Evolutionary conservation across 2,113 vertebrate species (phyloP).

Genomic region (Heteronetta atricapilla): DNA sequence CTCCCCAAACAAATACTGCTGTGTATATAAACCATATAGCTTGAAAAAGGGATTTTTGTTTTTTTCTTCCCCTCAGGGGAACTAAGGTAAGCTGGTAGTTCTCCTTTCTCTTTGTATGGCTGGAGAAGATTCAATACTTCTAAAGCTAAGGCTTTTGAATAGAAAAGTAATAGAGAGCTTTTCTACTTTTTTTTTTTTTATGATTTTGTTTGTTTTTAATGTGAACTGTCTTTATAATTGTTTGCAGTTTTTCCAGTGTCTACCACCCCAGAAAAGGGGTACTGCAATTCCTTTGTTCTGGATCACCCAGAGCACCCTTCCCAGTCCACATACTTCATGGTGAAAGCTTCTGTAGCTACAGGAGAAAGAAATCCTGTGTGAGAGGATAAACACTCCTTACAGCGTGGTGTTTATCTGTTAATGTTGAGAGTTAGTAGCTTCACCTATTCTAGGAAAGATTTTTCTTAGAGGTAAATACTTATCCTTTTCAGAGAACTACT

Average conservation of each 20-base stretch:
- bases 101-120: fast-evolving
- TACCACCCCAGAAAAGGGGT: not conserved
- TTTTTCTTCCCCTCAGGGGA: not conserved
- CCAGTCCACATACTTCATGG: not conserved
- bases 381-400: not conserved
- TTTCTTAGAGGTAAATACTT: not conserved
- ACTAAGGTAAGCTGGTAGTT: not conserved
- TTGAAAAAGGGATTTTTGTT: fast-evolving
- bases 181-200: fast-evolving
- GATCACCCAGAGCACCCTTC: not conserved
- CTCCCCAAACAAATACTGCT: fast-evolving
- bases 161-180: not conserved
- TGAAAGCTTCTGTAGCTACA: not conserved
- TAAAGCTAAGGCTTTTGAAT: not conserved
- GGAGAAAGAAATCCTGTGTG: not conserved
- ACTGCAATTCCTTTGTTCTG: not conserved
- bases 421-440: not conserved
- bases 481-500: not conserved
- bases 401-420: not conserved
- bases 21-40: fast-evolving
- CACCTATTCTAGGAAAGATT: not conserved
- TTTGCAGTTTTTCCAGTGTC: not conserved
- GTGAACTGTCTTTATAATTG: not conserved
- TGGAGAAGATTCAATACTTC: not conserved
- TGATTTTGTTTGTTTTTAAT: not conserved